These are phyloP conservation scores for Dryas iulia DNA, from an alignment of 1,140 invertebrate genomes.

Conservation along the genomic window DNA sequence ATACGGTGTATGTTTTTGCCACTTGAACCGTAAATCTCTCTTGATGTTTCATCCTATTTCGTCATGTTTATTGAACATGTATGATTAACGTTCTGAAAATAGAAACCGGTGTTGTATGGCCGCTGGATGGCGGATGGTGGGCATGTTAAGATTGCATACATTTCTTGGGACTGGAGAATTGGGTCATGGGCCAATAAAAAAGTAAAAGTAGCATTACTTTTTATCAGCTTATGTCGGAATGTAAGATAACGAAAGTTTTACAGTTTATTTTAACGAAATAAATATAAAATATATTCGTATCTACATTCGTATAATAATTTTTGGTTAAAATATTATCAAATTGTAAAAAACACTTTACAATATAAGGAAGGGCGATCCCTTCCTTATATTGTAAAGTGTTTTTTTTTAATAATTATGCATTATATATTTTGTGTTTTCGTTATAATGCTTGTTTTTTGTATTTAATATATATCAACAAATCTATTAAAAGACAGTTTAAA, in stretches of 20 bases:
- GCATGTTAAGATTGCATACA: background rate
- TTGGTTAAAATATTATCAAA: too few relatives aligned
- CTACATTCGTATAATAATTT: background rate
- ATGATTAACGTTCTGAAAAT: constrained; percentile 4
- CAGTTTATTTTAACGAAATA: too few relatives aligned
- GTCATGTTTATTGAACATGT: constrained; percentile 7
- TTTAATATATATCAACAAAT: background rate
- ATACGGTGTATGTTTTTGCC: constrained; percentile 39
- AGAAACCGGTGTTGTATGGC: background rate
- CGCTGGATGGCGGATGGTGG: background rate
- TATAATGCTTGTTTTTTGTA: too few relatives aligned
- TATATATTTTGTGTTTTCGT: too few relatives aligned
- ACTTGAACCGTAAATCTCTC: constrained; percentile 18
- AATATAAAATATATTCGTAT: background rate
- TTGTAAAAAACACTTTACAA: too few relatives aligned
- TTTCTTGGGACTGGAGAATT: background rate
- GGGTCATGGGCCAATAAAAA: too few relatives aligned
- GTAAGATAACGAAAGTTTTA: too few relatives aligned
- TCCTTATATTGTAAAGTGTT: too few relatives aligned
- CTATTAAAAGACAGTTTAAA: background rate
- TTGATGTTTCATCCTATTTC: constrained; percentile 21
- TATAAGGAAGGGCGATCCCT: too few relatives aligned
- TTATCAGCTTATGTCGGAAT: background rate
- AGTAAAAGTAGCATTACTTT: background rate
- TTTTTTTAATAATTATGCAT: too few relatives aligned